A percentile compares a stretch with the other conserved stretches of the same genome.
Evolutionary conservation across 2,113 vertebrate species (phyloP).

Genomic region (Hoplias malabaricus): DNA sequence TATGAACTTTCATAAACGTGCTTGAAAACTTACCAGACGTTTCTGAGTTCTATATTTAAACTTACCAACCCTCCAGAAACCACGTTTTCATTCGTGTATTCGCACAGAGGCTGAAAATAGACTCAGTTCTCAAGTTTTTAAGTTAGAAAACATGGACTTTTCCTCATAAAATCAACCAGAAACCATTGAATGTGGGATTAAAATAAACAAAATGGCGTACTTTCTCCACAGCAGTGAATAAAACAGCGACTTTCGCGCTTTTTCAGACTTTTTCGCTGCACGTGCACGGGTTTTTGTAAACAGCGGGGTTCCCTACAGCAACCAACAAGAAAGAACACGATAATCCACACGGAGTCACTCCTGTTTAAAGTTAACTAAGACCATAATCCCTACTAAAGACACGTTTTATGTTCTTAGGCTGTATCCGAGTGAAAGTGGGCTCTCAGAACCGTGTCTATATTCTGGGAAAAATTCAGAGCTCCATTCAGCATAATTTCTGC

Average conservation of each 20-base stretch:
- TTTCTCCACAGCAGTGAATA: too few species aligned
- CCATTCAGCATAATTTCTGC: too few species aligned
- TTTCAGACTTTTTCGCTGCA: not conserved
- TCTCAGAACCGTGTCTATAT: too few species aligned
- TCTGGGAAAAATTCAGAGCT: too few species aligned
- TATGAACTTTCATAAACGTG: not conserved
- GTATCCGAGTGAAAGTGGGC: not conserved
- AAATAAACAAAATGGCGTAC: too few species aligned
- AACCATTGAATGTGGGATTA: not conserved
- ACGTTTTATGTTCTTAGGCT: not conserved
- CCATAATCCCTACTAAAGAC: not conserved
- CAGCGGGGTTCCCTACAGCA: not conserved
- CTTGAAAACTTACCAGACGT: not conserved
- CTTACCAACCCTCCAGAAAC: too few species aligned
- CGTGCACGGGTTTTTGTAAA: slow-evolving; percentile 26
- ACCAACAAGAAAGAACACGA: not conserved
- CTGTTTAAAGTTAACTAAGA: too few species aligned
- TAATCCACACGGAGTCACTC: not conserved
- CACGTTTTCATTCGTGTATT: too few species aligned
- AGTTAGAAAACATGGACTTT: too few species aligned
- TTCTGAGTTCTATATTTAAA: too few species aligned
- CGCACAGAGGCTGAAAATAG: too few species aligned
- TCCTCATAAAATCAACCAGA: not conserved
- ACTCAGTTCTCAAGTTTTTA: too few species aligned
- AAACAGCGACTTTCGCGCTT: not conserved